phyloP scores from a whole-genome alignment of 2,113 vertebrate species.

The Phyllostomus hastatus region DNA sequence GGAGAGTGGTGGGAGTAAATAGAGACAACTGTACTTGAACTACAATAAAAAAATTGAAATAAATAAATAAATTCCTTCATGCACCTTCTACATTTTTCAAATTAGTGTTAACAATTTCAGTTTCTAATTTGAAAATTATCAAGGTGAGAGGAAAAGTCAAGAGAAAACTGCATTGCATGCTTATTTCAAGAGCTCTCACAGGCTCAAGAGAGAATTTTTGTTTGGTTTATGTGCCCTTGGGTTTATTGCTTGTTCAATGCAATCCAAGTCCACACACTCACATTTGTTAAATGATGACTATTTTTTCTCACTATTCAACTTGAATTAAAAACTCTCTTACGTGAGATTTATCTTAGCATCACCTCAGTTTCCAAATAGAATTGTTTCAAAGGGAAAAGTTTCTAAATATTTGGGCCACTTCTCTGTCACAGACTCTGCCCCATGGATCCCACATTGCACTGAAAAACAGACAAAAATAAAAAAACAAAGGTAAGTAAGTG shows the following conservation, averaged over 20 bases:
- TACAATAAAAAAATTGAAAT: too few relatives aligned
- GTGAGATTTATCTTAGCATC: background rate
- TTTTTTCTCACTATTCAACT: conserved; percentile 32
- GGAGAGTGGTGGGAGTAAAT: too few relatives aligned
- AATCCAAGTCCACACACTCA: background rate
- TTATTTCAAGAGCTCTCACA: conserved; percentile 22
- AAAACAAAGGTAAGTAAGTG: background rate
- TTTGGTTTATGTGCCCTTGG: conserved; percentile 30
- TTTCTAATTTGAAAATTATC: conserved; percentile 58
- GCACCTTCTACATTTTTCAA: background rate
- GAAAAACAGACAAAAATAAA: background rate
- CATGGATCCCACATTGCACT: background rate
- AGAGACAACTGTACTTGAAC: too few relatives aligned
- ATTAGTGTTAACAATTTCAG: conserved; percentile 3
- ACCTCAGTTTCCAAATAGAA: background rate
- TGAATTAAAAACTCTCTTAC: background rate
- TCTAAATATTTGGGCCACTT: background rate
- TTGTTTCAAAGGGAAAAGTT: background rate
- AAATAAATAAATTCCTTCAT: background rate
- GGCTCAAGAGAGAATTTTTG: background rate
- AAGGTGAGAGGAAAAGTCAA: conserved; percentile 32
- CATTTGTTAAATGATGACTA: conserved; percentile 17
- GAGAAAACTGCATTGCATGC: background rate
- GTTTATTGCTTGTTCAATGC: background rate
- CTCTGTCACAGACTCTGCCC: background rate